Percentiles rank a stretch among this genome's conserved stretches.
phyloP scores from a whole-genome alignment of 1,140 invertebrate species.

The Drosophila sucinea region DNA sequence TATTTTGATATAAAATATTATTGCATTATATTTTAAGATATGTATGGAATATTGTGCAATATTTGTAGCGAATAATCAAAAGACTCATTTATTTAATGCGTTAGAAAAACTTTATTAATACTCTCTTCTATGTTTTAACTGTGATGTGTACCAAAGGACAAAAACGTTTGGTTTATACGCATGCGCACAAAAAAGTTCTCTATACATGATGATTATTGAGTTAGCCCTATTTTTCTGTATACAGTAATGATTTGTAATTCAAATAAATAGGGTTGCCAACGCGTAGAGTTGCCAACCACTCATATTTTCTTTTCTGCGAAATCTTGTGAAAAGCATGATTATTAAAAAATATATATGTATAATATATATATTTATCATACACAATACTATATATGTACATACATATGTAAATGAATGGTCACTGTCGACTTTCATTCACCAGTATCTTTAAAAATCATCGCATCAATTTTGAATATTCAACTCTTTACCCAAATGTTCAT shows the following conservation, averaged over 20 bases:
- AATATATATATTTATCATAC: not conserved
- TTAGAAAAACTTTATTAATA: conserved; percentile 61
- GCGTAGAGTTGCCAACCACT: not conserved
- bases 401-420: too few species aligned
- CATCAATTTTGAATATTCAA: too few species aligned
- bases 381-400: not conserved
- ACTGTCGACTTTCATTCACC: too few species aligned
- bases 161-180: conserved; percentile 57
- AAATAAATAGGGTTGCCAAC: conserved; percentile 61
- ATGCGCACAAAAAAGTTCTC: conserved; percentile 75
- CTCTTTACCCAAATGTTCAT: too few species aligned
- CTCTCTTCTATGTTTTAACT: conserved; percentile 68
- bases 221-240: conserved; percentile 78
- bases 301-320: not conserved
- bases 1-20: conserved; percentile 58
- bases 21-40: conserved; percentile 69
- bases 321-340: not conserved
- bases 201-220: conserved; percentile 77
- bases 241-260: conserved; percentile 59
- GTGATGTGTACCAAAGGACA: conserved; percentile 72
- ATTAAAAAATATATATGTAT: not conserved
- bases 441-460: too few species aligned
- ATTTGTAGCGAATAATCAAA: conserved; percentile 48
- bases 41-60: conserved; percentile 62
- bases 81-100: conserved; percentile 54